Conservation (phyloP, 1,140 invertebrate species). For the Rhopalosiphum maidis region DNA sequence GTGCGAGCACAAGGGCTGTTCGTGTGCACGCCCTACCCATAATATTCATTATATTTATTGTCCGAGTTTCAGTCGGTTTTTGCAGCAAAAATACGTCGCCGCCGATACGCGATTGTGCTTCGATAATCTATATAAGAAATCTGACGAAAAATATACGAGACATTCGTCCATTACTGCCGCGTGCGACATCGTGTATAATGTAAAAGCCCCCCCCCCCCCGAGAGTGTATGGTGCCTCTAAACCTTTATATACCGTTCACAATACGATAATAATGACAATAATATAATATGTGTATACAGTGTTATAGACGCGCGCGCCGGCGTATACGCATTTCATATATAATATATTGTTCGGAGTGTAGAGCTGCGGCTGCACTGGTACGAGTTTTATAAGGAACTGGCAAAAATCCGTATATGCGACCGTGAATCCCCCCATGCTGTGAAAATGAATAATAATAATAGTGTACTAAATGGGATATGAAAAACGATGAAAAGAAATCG, state of each 20-base stretch:
- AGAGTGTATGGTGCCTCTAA: neutral
- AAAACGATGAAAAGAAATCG: conserved; percentile 38
- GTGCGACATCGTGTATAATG: neutral
- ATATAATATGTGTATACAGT: neutral
- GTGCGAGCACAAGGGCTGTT: neutral
- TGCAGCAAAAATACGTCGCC: neutral
- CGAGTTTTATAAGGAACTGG: neutral
- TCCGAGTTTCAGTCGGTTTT: neutral
- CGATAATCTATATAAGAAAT: neutral
- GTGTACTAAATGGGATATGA: neutral
- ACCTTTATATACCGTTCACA: neutral
- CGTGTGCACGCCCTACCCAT: neutral
- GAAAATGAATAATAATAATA: conserved; percentile 31
- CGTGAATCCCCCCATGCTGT: neutral
- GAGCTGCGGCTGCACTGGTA: neutral
- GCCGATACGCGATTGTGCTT: neutral
- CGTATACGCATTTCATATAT: neutral
- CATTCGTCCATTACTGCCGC: neutral
- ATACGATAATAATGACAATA: conserved; percentile 14
- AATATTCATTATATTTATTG: neutral
- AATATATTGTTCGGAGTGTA: neutral
- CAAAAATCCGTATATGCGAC: neutral
- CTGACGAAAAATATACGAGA: neutral
- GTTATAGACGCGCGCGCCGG: neutral
- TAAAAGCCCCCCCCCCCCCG: neutral